phyloP scores from a whole-genome alignment of 2,797 vertebrate species.

The Gallinago stenura region DNA sequence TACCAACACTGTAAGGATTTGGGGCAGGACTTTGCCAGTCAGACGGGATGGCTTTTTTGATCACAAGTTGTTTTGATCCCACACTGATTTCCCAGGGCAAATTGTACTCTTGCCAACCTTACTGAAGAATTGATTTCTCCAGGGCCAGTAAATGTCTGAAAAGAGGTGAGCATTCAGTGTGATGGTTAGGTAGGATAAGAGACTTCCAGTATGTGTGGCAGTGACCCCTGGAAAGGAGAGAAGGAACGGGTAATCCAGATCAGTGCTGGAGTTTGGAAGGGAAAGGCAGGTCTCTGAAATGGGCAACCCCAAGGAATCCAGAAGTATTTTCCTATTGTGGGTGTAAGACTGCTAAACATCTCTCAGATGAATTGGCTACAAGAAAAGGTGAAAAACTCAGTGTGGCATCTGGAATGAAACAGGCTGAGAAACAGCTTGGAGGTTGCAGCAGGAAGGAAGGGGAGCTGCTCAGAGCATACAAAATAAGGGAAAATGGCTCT shows the following conservation, averaged over 20 bases:
- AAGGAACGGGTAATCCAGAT: not conserved
- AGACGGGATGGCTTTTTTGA: not conserved
- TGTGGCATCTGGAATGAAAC: not conserved
- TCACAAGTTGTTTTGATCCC: not conserved
- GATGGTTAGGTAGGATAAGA: not conserved
- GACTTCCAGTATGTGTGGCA: not conserved
- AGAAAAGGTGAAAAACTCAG: not conserved
- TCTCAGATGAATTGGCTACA: not conserved
- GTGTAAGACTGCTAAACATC: not conserved
- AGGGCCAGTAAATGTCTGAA: not conserved
- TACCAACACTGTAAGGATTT: not conserved
- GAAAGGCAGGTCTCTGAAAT: not conserved
- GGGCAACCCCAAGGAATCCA: not conserved
- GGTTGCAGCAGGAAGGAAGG: not conserved
- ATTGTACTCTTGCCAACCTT: not conserved
- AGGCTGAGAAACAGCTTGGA: constrained; percentile 5
- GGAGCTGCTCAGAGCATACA: constrained; percentile 9
- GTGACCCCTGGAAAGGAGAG: not conserved
- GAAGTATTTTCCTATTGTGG: not conserved
- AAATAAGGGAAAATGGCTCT: constrained; percentile 56
- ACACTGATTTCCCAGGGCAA: not conserved
- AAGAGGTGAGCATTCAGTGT: not conserved
- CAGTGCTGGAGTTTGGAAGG: not conserved
- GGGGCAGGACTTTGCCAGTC: not conserved
- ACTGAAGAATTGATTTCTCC: not conserved